A percentile compares a stretch with the other conserved stretches of the same genome.
These are phyloP conservation scores for Apodemus sylvaticus DNA, from an alignment of 2,113 vertebrate genomes.

Conservation along the genomic window DNA sequence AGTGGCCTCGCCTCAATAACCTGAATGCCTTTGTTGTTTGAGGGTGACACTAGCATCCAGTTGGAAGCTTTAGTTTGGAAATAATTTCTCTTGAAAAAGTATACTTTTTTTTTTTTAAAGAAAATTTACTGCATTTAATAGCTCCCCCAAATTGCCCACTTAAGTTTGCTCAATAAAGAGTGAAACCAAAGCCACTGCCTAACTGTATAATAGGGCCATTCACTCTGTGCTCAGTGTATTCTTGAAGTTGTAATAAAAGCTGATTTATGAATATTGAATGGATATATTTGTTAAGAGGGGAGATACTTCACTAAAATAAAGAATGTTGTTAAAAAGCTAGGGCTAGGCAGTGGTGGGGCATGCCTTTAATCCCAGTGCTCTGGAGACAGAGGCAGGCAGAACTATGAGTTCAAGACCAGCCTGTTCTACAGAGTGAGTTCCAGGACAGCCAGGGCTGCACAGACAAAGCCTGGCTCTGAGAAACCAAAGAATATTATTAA, in stretches of 20 bases:
- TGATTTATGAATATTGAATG: constrained; percentile 26
- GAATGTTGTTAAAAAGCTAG: neutral
- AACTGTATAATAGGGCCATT: neutral
- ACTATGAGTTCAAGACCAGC: neutral
- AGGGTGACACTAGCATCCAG: neutral
- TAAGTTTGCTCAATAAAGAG: neutral
- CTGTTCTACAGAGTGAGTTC: neutral
- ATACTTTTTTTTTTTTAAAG: neutral
- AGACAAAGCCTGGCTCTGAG: neutral
- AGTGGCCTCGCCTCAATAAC: neutral
- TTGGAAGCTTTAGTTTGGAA: constrained; percentile 34
- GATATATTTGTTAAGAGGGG: neutral
- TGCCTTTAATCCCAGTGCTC: neutral
- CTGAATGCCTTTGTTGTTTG: neutral
- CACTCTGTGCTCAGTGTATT: neutral
- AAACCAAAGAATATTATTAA: neutral
- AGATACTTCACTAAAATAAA: neutral
- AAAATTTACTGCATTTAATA: neutral
- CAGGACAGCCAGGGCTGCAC: neutral
- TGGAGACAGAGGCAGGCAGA: neutral
- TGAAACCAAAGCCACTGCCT: neutral
- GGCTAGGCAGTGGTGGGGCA: neutral
- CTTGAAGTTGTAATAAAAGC: constrained; percentile 14
- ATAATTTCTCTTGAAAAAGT: constrained; percentile 2
- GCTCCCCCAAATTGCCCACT: neutral